Evolutionary conservation across 2,888 invertebrate species (phyloP).

Genomic region (Rhorus exstirpatorius): DNA sequence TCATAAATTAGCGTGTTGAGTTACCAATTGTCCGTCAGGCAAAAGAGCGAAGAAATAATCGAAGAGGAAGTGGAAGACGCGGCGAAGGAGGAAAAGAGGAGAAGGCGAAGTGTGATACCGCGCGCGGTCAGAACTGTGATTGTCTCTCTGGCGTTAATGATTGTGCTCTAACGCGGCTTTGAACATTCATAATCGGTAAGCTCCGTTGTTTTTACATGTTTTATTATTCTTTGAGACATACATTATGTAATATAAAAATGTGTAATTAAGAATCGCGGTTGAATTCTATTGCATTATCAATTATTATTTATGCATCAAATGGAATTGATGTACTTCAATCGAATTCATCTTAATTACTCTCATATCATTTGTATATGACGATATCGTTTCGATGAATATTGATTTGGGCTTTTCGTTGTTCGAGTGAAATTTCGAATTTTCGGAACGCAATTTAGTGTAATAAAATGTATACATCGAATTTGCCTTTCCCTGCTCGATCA

Average conservation of each 20-base stretch:
- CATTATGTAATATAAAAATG: not conserved
- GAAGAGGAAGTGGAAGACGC: constrained; percentile 20
- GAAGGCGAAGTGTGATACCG: constrained; percentile 16
- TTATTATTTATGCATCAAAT: too few species aligned
- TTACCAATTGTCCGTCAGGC: constrained; percentile 17
- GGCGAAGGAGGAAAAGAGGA: constrained; percentile 11
- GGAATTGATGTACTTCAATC: too few species aligned
- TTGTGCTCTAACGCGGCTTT: not conserved
- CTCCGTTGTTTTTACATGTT: not conserved
- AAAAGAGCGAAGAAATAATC: constrained; percentile 29
- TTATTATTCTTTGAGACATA: constrained; percentile 2
- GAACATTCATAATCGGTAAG: constrained; percentile 29
- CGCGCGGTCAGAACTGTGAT: not conserved
- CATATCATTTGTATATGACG: too few species aligned
- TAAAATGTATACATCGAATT: too few species aligned
- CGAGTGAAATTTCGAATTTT: too few species aligned
- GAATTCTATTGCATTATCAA: too few species aligned
- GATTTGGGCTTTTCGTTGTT: too few species aligned
- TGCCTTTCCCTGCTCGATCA: too few species aligned
- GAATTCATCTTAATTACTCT: too few species aligned
- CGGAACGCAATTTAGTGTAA: too few species aligned
- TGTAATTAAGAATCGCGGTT: too few species aligned
- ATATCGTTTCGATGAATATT: too few species aligned
- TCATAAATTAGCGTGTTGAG: constrained; percentile 27
- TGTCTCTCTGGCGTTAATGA: constrained; percentile 5